Base-by-base conservation (phyloP, 1,140 invertebrate genomes). In the Trichonephila clavata region DNA sequence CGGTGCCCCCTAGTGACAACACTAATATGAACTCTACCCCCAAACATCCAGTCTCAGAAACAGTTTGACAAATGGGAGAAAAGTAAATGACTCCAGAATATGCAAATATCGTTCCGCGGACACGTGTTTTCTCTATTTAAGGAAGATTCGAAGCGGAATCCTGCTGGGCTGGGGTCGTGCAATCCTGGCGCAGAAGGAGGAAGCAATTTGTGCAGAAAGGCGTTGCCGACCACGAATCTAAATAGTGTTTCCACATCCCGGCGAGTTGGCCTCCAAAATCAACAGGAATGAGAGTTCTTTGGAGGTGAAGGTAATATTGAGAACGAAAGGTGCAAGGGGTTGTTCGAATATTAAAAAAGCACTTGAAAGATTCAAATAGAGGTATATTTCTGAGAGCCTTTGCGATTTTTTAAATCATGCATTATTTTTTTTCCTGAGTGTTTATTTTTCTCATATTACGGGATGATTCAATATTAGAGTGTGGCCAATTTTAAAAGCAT, bases 141-240 rank as follows among this genome's bases (percentile, higher is more conserved):
- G 27, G 71, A 20, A 13, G 71, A 39, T 39, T 2, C 65, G 21
- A 24, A n/a, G 63, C 6, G 63, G 7, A 8, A 24, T 21, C 24
- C 21, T 65, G 63, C 63, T n/a, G 21, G 2, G 21, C 65, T 24
- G 65, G n/a, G 7, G 65, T 24, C 24, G 65, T 14, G n/a, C 7
- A 27, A 7, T 32, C 24, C 71, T 84, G 7, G 27, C 57, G 60
- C 13, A 63, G 57, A 43, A 68, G 61, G 32, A 88, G 86, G 86
- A 88, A 88, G 63, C 84, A 86, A 61, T 61, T 24, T 24, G 86
- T 32, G 63, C 21, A 63, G 32, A 68, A 39, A 39, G 86, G 86
- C 86, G 86, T 88, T 50, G 86, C 86, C 86, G 61, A 63, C 86
- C 86, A 88, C 86, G 86, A 88, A 88, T 71, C 63, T 88, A 68